Percentiles rank a stretch among this genome's conserved stretches.
Evolutionary conservation across 2,113 vertebrate species (phyloP).

Genomic region (Protobothrops mucrosquamatus): DNA sequence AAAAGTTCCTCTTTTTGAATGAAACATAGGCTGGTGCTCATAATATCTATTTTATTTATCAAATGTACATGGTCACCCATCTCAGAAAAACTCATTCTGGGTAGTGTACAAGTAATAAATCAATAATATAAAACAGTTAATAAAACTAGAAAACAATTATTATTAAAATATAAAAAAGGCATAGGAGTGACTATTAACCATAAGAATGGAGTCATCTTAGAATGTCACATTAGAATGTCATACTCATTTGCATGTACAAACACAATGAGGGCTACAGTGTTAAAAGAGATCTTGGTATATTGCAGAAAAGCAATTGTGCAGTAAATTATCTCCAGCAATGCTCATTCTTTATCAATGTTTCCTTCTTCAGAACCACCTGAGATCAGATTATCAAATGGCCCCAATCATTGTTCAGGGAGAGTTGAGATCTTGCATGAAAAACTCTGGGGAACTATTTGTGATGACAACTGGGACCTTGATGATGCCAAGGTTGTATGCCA

Average conservation of each 20-base stretch:
- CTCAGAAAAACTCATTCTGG: background rate
- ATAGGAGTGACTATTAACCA: background rate
- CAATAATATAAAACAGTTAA: background rate
- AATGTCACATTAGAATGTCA: background rate
- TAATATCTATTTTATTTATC: background rate
- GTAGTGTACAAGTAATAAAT: background rate
- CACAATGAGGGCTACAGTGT: background rate
- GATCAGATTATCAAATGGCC: slow-evolving; percentile 19
- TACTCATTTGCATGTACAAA: background rate
- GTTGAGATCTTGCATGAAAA: slow-evolving; percentile 37
- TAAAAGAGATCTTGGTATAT: background rate
- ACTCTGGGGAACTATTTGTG: slow-evolving; percentile 39
- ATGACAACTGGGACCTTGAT: slow-evolving; percentile 25
- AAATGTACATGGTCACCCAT: background rate
- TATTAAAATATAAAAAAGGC: background rate
- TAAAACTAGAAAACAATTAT: background rate
- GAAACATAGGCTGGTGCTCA: background rate
- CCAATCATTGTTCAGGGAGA: slow-evolving; percentile 21
- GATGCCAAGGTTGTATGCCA: slow-evolving; percentile 27
- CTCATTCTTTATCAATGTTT: background rate
- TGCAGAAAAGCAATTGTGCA: background rate
- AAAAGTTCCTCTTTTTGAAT: background rate
- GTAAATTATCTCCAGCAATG: background rate
- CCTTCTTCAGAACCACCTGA: background rate
- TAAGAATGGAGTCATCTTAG: background rate